Conservation (phyloP, 2,888 invertebrate genomes). For the Stenodera caucasica region DNA sequence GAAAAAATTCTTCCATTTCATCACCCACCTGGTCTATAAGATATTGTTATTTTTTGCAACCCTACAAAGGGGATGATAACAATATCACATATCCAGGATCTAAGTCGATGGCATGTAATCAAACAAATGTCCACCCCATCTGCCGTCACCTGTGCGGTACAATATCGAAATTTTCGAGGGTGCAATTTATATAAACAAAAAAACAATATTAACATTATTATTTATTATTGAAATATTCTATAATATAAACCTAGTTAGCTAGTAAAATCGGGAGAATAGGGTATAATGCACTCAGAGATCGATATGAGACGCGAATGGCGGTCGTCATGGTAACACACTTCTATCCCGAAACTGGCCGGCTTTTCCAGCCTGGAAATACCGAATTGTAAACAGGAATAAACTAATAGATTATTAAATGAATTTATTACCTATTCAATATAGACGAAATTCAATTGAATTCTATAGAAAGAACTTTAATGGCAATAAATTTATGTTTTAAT, state of each 20-base stretch:
- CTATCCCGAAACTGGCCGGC: slow-evolving; percentile 38
- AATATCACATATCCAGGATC: slow-evolving; percentile 8
- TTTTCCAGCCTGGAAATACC: not conserved
- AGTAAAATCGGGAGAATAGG: not conserved
- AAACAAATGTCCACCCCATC: slow-evolving; percentile 10
- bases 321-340: slow-evolving; percentile 37
- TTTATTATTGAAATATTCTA: not conserved
- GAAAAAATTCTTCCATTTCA: not conserved
- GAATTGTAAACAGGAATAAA: not conserved
- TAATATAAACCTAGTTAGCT: not conserved
- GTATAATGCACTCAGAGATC: slow-evolving; percentile 29
- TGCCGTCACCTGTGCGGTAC: not conserved
- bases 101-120: slow-evolving; percentile 6
- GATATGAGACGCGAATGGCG: slow-evolving; percentile 42
- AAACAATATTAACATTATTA: not conserved
- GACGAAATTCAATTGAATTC: too few species aligned
- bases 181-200: not conserved
- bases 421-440: not conserved
- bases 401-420: not conserved
- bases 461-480: too few species aligned
- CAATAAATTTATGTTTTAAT: too few species aligned
- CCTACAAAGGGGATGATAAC: not conserved
- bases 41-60: not conserved
- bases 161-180: not conserved
- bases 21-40: slow-evolving; percentile 6